Evolutionary conservation across 2,888 invertebrate species (phyloP), one percentile per base, ranked within the genome.

Genomic region (Drosophila anceps): DNA sequence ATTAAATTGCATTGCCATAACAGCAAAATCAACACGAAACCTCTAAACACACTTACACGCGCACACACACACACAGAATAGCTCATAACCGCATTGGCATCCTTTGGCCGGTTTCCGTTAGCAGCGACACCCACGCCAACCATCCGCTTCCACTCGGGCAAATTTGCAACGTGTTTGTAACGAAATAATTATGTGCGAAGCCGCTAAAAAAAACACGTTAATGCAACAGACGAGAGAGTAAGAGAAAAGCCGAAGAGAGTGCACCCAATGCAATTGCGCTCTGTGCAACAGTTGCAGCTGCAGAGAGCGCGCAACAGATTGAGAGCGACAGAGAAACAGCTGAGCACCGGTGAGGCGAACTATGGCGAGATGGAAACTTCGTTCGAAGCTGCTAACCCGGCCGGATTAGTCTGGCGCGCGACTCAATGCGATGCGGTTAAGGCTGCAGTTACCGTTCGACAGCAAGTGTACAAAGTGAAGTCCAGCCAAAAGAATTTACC

Each of bases 321-420:
- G 20, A 20, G 62, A 13, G 12, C 24, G 24, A 27, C 18, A 15
- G 48, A n/a, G 59, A 54, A 77, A 80, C 77, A 80, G 77, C 77
- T 78, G 77, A 63, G 75, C 61, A 64, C 60, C 55, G 59, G 13
- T 27, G 65, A 55, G 55, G 57, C 67, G 59, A 69, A 74, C 62
- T 84, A 41, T 50, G 59, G 43, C 35, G 54, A 39, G 54, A 39
- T 69, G 66, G 50, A 59, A 83, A 85, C 77, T 85, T 85, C 68
- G 57, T 48, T 54, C 44, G 44, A 44, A 44, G 64, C 50, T 60
- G 55, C 24, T 39, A 62, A 44, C 88, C 74, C 71, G 79, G 76
- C 74, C 84, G 74, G 71, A 73, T 81, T 79, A 84, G 84, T 84
- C 79, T 79, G 72, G 73, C 76, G 74, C 84, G 84, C 88, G 90